Evolutionary conservation across 2,888 invertebrate species (phyloP).

Genomic region (Pimpla rufipes): DNA sequence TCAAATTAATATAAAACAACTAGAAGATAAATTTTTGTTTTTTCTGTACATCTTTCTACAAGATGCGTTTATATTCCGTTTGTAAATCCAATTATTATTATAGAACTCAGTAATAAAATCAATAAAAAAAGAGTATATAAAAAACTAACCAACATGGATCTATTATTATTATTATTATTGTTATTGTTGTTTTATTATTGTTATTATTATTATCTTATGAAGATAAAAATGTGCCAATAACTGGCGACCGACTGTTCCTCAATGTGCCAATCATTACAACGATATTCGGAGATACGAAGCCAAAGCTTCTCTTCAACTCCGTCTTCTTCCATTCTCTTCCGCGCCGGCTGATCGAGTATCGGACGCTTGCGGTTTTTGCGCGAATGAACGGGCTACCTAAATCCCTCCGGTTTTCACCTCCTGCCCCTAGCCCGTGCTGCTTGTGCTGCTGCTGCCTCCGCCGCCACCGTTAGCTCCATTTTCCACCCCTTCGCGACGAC

Average conservation of each 20-base stretch:
- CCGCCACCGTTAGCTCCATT: slow-evolving; percentile 29
- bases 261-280: slow-evolving; percentile 46
- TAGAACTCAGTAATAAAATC: too few species aligned
- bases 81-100: too few species aligned
- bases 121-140: too few species aligned
- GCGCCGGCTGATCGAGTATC: slow-evolving; percentile 73
- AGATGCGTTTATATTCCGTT: too few species aligned
- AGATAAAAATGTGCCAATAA: slow-evolving; percentile 11
- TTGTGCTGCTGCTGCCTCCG: slow-evolving; percentile 8
- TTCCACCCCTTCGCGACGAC: slow-evolving; percentile 60
- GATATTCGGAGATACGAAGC: slow-evolving; percentile 28
- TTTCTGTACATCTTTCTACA: too few species aligned
- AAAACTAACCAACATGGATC: too few species aligned
- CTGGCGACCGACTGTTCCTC: slow-evolving; percentile 48
- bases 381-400: slow-evolving; percentile 70
- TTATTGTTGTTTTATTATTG: too few species aligned
- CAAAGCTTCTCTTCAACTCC: slow-evolving; percentile 53
- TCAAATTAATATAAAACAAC: too few species aligned
- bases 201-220: too few species aligned
- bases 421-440: slow-evolving; percentile 35
- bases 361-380: slow-evolving; percentile 75
- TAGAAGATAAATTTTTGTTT: too few species aligned
- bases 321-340: slow-evolving; percentile 65
- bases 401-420: slow-evolving; percentile 60
- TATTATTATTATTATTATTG: too few species aligned